Conservation (phyloP, 1,140 invertebrate species). For the Phymastichus coffea region DNA sequence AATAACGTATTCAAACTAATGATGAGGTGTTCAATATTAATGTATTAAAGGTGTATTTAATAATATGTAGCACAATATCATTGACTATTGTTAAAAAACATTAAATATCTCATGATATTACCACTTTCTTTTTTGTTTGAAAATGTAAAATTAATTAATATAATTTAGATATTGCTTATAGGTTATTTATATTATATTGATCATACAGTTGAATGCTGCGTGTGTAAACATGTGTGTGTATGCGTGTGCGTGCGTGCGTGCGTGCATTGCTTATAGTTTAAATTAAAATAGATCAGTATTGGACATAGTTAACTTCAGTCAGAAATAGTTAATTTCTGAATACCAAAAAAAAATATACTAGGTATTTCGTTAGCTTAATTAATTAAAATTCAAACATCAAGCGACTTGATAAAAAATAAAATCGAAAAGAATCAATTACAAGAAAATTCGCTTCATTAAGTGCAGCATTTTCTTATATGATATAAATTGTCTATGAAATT, state of each 20-base stretch:
- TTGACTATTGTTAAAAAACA: no score
- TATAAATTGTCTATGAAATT: slow-evolving; percentile 8
- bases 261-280: slow-evolving; percentile 12
- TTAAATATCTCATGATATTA: neutral
- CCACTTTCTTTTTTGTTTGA: neutral
- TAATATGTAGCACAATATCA: no score
- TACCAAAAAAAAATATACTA: no score
- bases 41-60: slow-evolving; percentile 11
- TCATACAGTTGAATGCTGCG: slow-evolving; percentile 12
- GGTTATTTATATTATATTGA: slow-evolving; percentile 14
- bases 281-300: slow-evolving; percentile 26
- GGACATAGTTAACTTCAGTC: slow-evolving; percentile 4
- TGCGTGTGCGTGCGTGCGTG: no score
- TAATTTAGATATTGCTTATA: slow-evolving; percentile 17
- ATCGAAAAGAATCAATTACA: no score
- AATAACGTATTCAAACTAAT: slow-evolving; percentile 20
- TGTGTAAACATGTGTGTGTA: slow-evolving; percentile 15
- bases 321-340: neutral
- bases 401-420: no score
- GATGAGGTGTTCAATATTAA: slow-evolving; percentile 12
- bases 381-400: no score
- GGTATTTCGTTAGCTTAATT: no score
- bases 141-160: slow-evolving; percentile 21
- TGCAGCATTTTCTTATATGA: no score
- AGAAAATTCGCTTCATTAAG: no score